Percentiles rank a stretch among this genome's conserved stretches.
phyloP scores from a whole-genome alignment of 2,113 vertebrate species.

The Syngnathus scovelli region DNA sequence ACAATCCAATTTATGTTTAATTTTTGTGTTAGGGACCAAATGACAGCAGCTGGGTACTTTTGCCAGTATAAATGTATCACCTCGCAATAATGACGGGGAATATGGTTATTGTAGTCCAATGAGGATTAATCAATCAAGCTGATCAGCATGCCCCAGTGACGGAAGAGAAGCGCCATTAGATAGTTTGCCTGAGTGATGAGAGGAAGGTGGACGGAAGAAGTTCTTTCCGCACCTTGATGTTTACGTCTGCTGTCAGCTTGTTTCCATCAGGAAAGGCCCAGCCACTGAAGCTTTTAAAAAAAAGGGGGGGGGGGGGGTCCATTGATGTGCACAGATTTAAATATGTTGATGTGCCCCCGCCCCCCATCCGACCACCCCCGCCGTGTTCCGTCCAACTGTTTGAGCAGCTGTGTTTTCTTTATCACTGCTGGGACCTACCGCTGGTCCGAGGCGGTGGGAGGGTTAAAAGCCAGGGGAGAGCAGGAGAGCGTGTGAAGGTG shows the following conservation, averaged over 20 bases:
- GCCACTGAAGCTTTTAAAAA: too few relatives aligned
- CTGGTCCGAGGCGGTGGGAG: conserved; percentile 68
- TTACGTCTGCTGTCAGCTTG: conserved; percentile 61
- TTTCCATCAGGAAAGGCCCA: conserved; percentile 38
- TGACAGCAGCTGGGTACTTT: background rate
- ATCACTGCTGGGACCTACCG: conserved; percentile 74
- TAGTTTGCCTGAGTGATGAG: conserved; percentile 34
- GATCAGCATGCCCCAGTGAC: background rate
- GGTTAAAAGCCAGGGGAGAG: conserved; percentile 24
- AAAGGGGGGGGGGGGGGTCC: conserved; percentile 14
- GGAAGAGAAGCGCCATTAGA: background rate
- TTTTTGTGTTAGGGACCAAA: background rate
- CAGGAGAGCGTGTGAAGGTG: conserved; percentile 24
- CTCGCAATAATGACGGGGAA: background rate
- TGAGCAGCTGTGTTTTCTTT: conserved; percentile 83
- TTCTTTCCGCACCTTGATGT: conserved; percentile 60
- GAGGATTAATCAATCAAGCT: background rate
- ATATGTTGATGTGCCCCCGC: conserved; percentile 25
- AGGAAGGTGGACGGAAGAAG: conserved; percentile 35
- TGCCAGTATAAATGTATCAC: background rate
- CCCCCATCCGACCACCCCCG: conserved; percentile 1
- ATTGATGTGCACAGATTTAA: conserved; percentile 20
- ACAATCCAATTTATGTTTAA: background rate
- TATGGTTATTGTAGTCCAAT: background rate
- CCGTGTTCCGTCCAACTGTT: conserved; percentile 66